Evolutionary conservation across 2,888 invertebrate species (phyloP).

Genomic region (Andrena haemorrhoa): DNA sequence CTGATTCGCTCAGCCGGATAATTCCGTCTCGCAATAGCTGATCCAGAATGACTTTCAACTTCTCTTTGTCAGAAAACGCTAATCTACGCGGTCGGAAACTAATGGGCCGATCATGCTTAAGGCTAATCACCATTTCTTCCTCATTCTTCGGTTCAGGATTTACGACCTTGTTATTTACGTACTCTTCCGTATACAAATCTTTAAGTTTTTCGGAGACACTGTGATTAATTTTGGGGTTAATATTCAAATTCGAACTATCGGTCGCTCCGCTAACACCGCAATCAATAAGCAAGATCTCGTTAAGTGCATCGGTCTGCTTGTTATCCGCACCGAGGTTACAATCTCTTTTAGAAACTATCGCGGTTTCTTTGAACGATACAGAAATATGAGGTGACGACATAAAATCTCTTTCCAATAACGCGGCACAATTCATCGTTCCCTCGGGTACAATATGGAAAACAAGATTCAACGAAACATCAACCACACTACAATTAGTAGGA

Average conservation of each 20-base stretch:
- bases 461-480: background rate
- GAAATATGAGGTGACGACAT: background rate
- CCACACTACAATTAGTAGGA: background rate
- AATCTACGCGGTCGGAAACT: slow-evolving; percentile 18
- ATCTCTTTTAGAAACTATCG: background rate
- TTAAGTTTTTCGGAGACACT: background rate
- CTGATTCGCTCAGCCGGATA: background rate
- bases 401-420: slow-evolving; percentile 31
- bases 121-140: background rate
- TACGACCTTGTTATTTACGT: background rate
- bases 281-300: background rate
- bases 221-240: background rate
- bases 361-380: background rate
- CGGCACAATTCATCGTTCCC: background rate
- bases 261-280: background rate
- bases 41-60: slow-evolving; percentile 13
- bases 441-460: slow-evolving; percentile 18
- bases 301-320: background rate
- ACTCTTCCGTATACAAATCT: background rate
- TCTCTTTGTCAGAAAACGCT: slow-evolving; percentile 15
- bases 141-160: background rate
- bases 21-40: background rate
- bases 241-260: background rate
- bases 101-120: slow-evolving; percentile 32
- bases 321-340: background rate